Evolutionary conservation across 2,888 invertebrate species (phyloP).

Genomic region (Pollenia griseotomentosa): DNA sequence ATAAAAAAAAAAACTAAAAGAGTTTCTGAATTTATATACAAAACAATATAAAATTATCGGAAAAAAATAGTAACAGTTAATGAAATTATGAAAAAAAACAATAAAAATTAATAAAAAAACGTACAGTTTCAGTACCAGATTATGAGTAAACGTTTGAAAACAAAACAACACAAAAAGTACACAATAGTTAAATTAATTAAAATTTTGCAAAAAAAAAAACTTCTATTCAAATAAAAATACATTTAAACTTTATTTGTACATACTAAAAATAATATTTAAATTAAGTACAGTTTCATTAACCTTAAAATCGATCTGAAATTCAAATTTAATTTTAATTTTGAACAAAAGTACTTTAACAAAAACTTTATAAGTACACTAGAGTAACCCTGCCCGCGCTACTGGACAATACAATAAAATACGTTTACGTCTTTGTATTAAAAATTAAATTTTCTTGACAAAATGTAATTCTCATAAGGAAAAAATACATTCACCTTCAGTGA

Average conservation of each 20-base stretch:
- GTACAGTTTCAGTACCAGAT: conserved; percentile 24
- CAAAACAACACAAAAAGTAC: conserved; percentile 27
- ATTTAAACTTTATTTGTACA: neutral
- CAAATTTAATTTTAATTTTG: conserved; percentile 6
- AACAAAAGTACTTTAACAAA: conserved; percentile 14
- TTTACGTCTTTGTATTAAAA: too few species aligned
- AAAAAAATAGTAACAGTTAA: conserved; percentile 30
- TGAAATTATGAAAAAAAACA: conserved; percentile 19
- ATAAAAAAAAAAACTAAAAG: conserved; percentile 29
- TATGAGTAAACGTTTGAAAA: conserved; percentile 18
- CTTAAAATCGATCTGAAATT: neutral
- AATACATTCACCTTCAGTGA: too few species aligned
- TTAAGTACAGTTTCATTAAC: neutral
- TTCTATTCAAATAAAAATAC: neutral
- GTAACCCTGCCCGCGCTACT: too few species aligned
- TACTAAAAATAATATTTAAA: neutral
- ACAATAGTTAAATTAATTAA: conserved; percentile 64
- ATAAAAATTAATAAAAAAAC: neutral
- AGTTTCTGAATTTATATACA: conserved; percentile 69
- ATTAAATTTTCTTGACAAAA: too few species aligned
- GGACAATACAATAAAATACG: too few species aligned
- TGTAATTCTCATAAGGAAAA: too few species aligned
- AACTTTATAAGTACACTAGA: conserved; percentile 11
- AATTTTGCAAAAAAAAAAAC: conserved; percentile 8
- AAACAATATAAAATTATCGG: conserved; percentile 41